Percentiles rank a stretch among this genome's conserved stretches.
These are phyloP conservation scores for Clunio marinus DNA, from an alignment of 2,888 invertebrate species.

Conservation along the genomic window DNA sequence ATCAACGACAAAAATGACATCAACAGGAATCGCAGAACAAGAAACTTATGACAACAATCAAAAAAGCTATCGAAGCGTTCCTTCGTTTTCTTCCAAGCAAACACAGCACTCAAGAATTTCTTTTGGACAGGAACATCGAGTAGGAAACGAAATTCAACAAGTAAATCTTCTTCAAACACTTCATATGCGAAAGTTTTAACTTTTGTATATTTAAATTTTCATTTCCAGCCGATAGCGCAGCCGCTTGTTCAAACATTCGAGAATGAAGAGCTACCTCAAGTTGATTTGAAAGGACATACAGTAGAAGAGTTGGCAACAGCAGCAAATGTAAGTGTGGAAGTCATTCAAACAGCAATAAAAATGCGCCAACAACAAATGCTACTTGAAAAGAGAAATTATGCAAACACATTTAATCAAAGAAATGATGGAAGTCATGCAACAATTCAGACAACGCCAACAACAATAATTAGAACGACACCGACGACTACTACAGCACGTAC, in stretches of 20 bases:
- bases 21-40: background rate
- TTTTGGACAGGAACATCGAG: background rate
- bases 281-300: conserved; percentile 52
- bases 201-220: too few species aligned
- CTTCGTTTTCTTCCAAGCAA: background rate
- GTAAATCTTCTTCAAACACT: too few species aligned
- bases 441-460: conserved; percentile 44
- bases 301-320: conserved; percentile 59
- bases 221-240: too few species aligned
- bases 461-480: conserved; percentile 46
- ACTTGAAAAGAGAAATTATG: conserved; percentile 49
- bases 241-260: too few species aligned
- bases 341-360: conserved; percentile 70
- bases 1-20: background rate
- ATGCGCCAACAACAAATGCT: conserved; percentile 66
- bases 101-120: background rate
- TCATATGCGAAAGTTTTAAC: too few species aligned
- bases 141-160: background rate
- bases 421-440: conserved; percentile 46
- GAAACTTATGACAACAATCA: background rate
- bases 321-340: conserved; percentile 73
- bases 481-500: conserved; percentile 53
- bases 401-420: background rate
- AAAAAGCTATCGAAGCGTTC: background rate
- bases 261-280: conserved; percentile 39